These are phyloP conservation scores for Smittia aterrima DNA, from an alignment of 2,888 invertebrate genomes.

Conservation along the genomic window DNA sequence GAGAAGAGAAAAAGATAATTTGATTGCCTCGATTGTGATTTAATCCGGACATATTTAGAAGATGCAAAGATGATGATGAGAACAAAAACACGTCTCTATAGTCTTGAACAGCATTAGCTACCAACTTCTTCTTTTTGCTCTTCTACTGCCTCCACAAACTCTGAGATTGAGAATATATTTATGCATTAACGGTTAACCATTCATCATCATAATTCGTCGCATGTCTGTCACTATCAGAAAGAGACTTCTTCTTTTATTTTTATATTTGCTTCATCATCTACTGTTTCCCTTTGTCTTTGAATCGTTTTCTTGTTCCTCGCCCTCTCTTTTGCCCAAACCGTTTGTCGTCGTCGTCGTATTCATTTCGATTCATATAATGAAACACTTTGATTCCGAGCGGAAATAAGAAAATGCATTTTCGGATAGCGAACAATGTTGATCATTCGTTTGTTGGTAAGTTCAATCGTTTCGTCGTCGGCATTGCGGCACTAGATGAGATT, in stretches of 20 bases:
- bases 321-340: neutral
- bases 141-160: neutral
- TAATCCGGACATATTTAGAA: constrained; percentile 40
- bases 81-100: constrained; percentile 10
- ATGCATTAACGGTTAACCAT: constrained; percentile 40
- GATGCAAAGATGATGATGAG: constrained; percentile 13
- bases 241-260: constrained; percentile 15
- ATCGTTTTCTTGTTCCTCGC: neutral
- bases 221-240: constrained; percentile 38
- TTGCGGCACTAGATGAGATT: constrained; percentile 30
- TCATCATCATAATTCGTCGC: constrained; percentile 40
- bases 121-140: neutral
- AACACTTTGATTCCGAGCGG: constrained; percentile 26
- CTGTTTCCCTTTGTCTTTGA: constrained; percentile 11
- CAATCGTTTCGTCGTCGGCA: neutral
- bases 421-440: constrained; percentile 23
- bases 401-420: constrained; percentile 36
- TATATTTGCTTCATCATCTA: constrained; percentile 9
- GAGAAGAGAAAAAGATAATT: constrained; percentile 21
- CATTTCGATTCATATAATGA: constrained; percentile 11
- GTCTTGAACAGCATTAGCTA: constrained; percentile 5
- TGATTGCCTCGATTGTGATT: constrained; percentile 27
- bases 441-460: neutral
- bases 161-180: constrained; percentile 7
- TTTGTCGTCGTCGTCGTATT: neutral